phyloP scores from a whole-genome alignment of 2,888 invertebrate species.

The Meteorus cinctellus region DNA sequence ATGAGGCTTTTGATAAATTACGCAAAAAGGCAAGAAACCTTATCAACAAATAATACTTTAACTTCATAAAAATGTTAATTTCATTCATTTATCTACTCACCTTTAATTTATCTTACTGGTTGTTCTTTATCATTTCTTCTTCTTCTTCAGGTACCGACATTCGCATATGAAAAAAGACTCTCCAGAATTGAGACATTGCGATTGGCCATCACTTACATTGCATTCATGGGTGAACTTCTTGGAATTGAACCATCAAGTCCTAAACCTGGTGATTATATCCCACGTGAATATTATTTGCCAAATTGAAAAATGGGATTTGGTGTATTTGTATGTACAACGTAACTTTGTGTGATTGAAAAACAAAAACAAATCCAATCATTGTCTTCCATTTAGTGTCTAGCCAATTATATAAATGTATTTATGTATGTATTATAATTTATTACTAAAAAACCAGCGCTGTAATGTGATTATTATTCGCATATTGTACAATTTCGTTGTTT shows the following conservation, averaged over 20 bases:
- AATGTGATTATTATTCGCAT: background rate
- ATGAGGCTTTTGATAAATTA: conserved; percentile 95
- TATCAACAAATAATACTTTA: background rate
- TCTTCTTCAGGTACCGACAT: conserved; percentile 86
- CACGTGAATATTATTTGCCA: conserved; percentile 70
- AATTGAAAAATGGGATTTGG: conserved; percentile 54
- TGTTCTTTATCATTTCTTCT: conserved; percentile 20
- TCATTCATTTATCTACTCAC: background rate
- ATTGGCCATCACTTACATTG: conserved; percentile 96
- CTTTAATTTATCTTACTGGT: background rate
- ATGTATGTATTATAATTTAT: background rate
- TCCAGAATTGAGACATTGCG: conserved; percentile 96
- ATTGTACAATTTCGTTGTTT: background rate
- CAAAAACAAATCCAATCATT: conserved; percentile 1
- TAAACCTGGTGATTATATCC: conserved; percentile 67
- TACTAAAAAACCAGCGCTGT: no score
- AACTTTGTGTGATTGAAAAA: background rate
- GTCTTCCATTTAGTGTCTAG: conserved; percentile 9
- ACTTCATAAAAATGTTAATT: background rate
- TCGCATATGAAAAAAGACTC: conserved; percentile 96
- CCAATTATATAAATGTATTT: background rate
- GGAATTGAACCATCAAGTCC: conserved; percentile 69
- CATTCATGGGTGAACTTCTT: conserved; percentile 94
- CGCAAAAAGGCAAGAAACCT: conserved; percentile 81
- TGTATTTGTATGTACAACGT: background rate